Conservation (phyloP, 2,888 invertebrate genomes). For the Himalopsyche tibetana region DNA sequence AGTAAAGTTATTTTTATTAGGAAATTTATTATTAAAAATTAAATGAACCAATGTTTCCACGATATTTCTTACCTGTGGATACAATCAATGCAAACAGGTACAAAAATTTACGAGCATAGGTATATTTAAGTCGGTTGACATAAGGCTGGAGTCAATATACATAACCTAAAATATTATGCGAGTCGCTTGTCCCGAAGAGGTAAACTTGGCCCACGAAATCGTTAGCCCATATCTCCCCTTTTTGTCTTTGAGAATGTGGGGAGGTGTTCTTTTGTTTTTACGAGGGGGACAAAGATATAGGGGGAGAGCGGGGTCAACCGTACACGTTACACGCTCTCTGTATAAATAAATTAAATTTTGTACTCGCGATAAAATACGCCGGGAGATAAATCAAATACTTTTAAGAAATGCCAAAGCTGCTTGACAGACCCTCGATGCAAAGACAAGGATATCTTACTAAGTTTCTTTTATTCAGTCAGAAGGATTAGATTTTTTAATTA, state of each 20-base stretch:
- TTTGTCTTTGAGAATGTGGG: constrained; percentile 58
- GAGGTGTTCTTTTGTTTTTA: constrained; percentile 64
- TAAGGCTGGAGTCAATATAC: constrained; percentile 40
- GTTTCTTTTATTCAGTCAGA: constrained; percentile 31
- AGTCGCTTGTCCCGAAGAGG: constrained; percentile 54
- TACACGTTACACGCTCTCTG: constrained; percentile 62
- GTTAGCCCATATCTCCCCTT: constrained; percentile 55
- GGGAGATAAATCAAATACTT: constrained; percentile 36
- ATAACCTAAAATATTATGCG: constrained; percentile 48
- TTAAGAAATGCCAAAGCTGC: constrained; percentile 32
- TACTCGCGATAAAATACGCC: constrained; percentile 45
- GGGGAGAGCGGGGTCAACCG: constrained; percentile 55
- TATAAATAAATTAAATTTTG: constrained; percentile 65
- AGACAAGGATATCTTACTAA: constrained; percentile 1
- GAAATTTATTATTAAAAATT: not conserved
- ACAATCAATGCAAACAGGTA: constrained; percentile 14
- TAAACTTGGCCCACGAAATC: constrained; percentile 60
- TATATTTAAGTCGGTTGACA: constrained; percentile 36
- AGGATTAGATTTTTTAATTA: constrained; percentile 40
- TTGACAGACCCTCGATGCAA: constrained; percentile 42
- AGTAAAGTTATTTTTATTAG: too few relatives aligned
- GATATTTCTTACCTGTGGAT: constrained; percentile 7
- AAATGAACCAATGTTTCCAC: constrained; percentile 14
- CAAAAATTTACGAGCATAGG: constrained; percentile 33
- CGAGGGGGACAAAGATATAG: constrained; percentile 54